A percentile compares a stretch with the other conserved stretches of the same genome.
phyloP scores from a whole-genome alignment of 2,888 invertebrate genomes.

The Chydorus sphaericus region DNA sequence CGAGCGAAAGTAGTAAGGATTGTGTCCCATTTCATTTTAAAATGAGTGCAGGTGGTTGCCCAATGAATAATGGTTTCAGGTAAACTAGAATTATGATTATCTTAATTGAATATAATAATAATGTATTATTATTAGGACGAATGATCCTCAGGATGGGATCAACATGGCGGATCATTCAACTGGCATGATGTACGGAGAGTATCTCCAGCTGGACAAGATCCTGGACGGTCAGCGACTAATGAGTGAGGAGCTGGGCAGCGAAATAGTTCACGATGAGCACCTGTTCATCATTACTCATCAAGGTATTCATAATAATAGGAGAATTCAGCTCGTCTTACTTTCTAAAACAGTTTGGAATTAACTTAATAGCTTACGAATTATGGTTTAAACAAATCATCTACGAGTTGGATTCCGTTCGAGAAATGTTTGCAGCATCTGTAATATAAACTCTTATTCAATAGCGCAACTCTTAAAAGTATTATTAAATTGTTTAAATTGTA shows the following conservation, averaged over 20 bases:
- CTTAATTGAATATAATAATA: neutral
- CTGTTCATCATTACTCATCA: slow-evolving; percentile 95
- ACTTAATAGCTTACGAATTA: slow-evolving; percentile 75
- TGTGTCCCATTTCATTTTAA: neutral
- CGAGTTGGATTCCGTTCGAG: slow-evolving; percentile 84
- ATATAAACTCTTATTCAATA: slow-evolving; percentile 9
- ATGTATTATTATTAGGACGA: neutral
- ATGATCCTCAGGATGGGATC: slow-evolving; percentile 12
- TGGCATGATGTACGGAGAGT: slow-evolving; percentile 80
- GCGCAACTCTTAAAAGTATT: neutral
- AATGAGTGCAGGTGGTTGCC: slow-evolving; percentile 9
- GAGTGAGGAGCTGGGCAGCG: slow-evolving; percentile 48
- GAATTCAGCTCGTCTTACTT: neutral
- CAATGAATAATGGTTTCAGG: slow-evolving; percentile 5
- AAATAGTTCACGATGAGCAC: slow-evolving; percentile 87
- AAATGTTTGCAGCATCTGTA: slow-evolving; percentile 49
- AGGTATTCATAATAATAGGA: slow-evolving; percentile 42
- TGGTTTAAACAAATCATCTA: slow-evolving; percentile 99
- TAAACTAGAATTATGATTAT: neutral
- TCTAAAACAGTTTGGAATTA: slow-evolving; percentile 5
- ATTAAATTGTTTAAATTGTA: slow-evolving; percentile 25
- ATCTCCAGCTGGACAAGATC: slow-evolving; percentile 69
- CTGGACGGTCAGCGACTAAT: slow-evolving; percentile 65
- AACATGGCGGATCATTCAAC: slow-evolving; percentile 22
- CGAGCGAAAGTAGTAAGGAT: neutral